These are phyloP conservation scores for Trichonephila inaurata DNA, from an alignment of 1,140 invertebrate genomes.

Conservation along the genomic window DNA sequence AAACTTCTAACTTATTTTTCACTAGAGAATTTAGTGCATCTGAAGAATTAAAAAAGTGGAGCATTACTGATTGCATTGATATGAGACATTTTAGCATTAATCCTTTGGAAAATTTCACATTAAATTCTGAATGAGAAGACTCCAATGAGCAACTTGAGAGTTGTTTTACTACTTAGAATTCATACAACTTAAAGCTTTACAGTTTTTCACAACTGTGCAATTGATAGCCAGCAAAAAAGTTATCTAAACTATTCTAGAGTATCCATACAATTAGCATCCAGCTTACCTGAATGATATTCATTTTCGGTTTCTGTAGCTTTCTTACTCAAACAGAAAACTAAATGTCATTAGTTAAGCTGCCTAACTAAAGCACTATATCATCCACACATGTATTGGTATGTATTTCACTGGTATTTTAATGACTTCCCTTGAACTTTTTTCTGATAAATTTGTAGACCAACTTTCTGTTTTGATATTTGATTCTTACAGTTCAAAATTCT, in stretches of 20 bases:
- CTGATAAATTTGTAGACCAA: no score
- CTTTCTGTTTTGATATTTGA: no score
- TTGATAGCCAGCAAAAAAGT: constrained; percentile 6
- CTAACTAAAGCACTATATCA: constrained; percentile 9
- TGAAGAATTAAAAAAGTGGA: not conserved
- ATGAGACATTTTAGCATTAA: constrained; percentile 2
- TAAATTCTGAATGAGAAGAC: not conserved
- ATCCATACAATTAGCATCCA: not conserved
- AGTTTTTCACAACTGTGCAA: not conserved
- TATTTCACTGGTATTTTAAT: no score
- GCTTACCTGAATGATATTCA: constrained; percentile 28
- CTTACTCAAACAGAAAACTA: not conserved
- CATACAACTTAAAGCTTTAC: not conserved
- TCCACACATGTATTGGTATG: not conserved
- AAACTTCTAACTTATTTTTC: constrained; percentile 42
- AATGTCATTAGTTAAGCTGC: not conserved
- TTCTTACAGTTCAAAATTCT: not conserved
- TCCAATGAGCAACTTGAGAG: not conserved
- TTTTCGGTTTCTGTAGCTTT: not conserved
- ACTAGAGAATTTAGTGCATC: not conserved
- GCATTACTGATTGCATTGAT: constrained; percentile 3
- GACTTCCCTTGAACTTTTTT: not conserved
- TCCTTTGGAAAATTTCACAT: constrained; percentile 7
- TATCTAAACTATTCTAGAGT: not conserved
- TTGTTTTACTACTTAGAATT: not conserved